Conservation (phyloP, 2,113 vertebrate species). For the Gnathonemus longibarbis region DNA sequence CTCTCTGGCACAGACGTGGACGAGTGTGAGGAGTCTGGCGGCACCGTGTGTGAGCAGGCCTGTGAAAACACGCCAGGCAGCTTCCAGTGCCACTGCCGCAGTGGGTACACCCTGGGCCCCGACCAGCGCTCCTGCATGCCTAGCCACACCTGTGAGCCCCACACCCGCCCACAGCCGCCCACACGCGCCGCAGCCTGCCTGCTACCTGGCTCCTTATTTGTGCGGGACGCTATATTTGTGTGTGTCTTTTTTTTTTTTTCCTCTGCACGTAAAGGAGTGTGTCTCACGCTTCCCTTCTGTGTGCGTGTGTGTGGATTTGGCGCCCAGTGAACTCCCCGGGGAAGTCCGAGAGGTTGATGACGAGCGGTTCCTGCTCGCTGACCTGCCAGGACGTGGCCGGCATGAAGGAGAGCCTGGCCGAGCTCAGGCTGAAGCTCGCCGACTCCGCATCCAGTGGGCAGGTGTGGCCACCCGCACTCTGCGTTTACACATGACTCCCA, state of each 20-base stretch:
- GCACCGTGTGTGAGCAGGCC: conserved; percentile 55
- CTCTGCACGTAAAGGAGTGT: background rate
- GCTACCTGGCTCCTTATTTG: background rate
- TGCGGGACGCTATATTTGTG: background rate
- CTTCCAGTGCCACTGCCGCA: conserved; percentile 57
- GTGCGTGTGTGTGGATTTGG: background rate
- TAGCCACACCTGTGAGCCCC: conserved; percentile 51
- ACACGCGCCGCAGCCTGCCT: background rate
- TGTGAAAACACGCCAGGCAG: conserved; percentile 65
- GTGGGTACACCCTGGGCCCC: conserved; percentile 52
- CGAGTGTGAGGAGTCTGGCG: conserved; percentile 53
- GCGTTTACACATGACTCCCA: background rate
- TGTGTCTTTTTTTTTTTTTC: background rate
- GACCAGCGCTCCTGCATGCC: conserved; percentile 59
- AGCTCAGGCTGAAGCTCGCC: conserved; percentile 55
- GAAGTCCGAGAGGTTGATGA: conserved; percentile 63
- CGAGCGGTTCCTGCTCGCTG: conserved; percentile 58
- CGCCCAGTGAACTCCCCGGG: conserved; percentile 51
- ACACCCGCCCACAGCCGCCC: no score
- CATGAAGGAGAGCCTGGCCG: conserved; percentile 60
- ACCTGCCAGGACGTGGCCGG: conserved; percentile 64
- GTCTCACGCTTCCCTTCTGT: background rate
- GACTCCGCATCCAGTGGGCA: conserved; percentile 45
- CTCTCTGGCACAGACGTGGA: conserved; percentile 51
- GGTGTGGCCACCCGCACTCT: conserved; percentile 33